Evolutionary conservation across 2,113 vertebrate species (phyloP), one percentile per base, ranked within the genome.

Genomic region (Brachyistius frenatus): DNA sequence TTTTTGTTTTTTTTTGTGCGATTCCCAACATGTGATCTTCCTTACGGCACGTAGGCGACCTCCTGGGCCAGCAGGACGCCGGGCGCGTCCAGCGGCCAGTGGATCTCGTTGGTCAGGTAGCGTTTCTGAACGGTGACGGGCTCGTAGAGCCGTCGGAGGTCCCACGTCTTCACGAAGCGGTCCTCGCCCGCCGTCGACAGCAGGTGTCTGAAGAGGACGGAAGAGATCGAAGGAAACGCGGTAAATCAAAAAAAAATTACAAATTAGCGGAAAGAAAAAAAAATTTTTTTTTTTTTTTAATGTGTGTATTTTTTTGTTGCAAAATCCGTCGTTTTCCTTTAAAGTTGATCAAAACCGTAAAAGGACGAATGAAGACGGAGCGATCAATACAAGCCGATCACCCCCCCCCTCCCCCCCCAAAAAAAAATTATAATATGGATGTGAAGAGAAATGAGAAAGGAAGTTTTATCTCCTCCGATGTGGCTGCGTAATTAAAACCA

Each of bases 101-200:
- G 93, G 69, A 98, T 88, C 76, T 99, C 98, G 0, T 96, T 98
- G 93, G 94, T 94, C 83, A 98, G 89, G 81, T 94, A 95, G 13
- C 97, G 95, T 89, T 96, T 98, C 83, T 96, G 93, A 62, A 93
- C 91, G 31, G 94, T 96, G 86, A 97, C 76, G 39, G 97, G 97
- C 54, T 95, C 87, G 0, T 94, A 92, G 35, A 94, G 94, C 67
- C 95, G 94, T 30, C 94, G 94, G 83, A 99, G 86, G 46, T 99
- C 96, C 98, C 98, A 99, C 65, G 96, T 96, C 91, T 98, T 99
- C 85, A 97, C 90, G 76, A 94, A 95, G 39, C 98, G 96, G 68
- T 99, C 98, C 0, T 95, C 97, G 31, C 97, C 96, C 0, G 96
- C 95, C 0, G 98, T 97, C 78, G 94, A 96, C 90, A 99, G 75